Conservation (phyloP, 2,113 vertebrate species). For the Onychorhynchus coronatus region DNA sequence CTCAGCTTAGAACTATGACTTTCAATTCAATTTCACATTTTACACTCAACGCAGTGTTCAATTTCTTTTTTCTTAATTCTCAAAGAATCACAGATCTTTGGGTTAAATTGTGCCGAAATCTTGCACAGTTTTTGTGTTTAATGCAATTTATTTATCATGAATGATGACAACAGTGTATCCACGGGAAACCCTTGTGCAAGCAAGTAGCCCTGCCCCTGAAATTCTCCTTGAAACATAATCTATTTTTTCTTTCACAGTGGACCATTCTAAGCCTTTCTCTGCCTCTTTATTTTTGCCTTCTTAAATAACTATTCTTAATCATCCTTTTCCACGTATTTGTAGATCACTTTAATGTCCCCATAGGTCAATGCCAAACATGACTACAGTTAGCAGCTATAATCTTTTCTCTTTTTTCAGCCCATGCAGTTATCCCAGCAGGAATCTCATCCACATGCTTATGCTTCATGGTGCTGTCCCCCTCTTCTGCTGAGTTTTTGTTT, state of each 20-base stretch:
- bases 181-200: background rate
- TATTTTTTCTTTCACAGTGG: background rate
- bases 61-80: background rate
- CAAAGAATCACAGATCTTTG: background rate
- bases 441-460: background rate
- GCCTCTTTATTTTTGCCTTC: background rate
- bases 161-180: background rate
- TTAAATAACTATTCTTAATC: background rate
- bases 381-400: background rate
- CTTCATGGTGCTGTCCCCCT: background rate
- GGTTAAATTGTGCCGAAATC: background rate
- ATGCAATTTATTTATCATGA: background rate
- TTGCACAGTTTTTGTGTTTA: fast-evolving
- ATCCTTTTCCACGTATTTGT: background rate
- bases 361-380: background rate
- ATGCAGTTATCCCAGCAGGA: background rate
- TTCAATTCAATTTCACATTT: background rate
- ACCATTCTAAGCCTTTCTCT: background rate
- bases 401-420: background rate
- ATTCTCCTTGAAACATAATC: background rate
- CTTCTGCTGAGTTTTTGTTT: background rate
- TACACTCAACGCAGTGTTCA: fast-evolving
- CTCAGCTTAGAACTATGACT: background rate
- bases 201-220: background rate
- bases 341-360: background rate